These are phyloP conservation scores for Nothura maculosa DNA, from an alignment of 2,797 vertebrate species.

Conservation along the genomic window DNA sequence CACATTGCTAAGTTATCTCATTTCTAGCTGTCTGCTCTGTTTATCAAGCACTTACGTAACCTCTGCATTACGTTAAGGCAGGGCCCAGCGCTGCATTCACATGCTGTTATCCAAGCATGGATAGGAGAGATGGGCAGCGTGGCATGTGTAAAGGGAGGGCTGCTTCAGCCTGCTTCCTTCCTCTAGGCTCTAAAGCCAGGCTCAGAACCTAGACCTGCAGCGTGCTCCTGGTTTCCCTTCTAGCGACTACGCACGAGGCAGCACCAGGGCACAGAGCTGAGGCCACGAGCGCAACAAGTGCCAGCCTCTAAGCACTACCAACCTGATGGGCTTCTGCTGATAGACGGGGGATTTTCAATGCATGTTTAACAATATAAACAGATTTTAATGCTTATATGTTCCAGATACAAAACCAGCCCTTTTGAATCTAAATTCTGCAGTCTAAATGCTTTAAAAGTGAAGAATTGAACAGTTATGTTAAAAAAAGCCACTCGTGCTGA, in stretches of 20 bases:
- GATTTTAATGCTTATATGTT: neutral
- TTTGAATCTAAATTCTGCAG: neutral
- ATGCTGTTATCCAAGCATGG: neutral
- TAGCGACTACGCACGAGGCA: neutral
- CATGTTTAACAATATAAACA: slow-evolving; percentile 13
- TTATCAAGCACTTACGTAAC: slow-evolving; percentile 61
- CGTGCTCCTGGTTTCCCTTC: neutral
- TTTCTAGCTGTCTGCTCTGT: slow-evolving; percentile 60
- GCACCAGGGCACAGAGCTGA: neutral
- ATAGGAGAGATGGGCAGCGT: neutral
- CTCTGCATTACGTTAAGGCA: slow-evolving; percentile 19
- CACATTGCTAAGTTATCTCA: slow-evolving; percentile 48
- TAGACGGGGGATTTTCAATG: slow-evolving; percentile 28
- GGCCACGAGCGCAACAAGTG: slow-evolving; percentile 20
- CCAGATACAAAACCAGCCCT: neutral
- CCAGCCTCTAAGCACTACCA: slow-evolving; percentile 19
- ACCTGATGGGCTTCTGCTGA: slow-evolving; percentile 16
- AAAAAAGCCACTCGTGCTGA: neutral
- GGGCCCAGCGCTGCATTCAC: neutral
- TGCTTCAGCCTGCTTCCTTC: neutral
- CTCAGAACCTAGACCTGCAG: neutral
- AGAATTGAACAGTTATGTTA: neutral
- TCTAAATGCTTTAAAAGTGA: slow-evolving; percentile 11
- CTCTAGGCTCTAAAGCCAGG: too few relatives aligned
- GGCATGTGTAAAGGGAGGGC: neutral